Percentiles rank a stretch among this genome's conserved stretches.
phyloP scores from a whole-genome alignment of 2,888 invertebrate species.

The Ichneumoninae sp. region DNA sequence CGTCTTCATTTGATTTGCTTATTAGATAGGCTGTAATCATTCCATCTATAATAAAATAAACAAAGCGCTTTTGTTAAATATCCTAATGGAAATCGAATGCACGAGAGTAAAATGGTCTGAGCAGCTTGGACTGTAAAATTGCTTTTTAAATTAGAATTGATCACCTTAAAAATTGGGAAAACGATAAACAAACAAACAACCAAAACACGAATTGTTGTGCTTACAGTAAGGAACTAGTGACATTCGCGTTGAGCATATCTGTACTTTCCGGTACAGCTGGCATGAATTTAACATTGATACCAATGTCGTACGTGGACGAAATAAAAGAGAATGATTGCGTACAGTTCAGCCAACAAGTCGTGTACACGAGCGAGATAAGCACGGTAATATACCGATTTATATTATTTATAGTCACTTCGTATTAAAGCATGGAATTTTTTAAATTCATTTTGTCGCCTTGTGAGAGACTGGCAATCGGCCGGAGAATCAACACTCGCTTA shows the following conservation, averaged over 20 bases:
- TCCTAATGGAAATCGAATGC: neutral
- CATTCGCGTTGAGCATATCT: conserved; percentile 66
- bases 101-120: neutral
- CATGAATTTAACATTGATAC: conserved; percentile 64
- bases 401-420: conserved; percentile 18
- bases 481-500: neutral
- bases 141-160: conserved; percentile 1
- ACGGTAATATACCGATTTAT: conserved; percentile 65
- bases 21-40: neutral
- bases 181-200: neutral
- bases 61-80: neutral
- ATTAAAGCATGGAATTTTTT: conserved; percentile 9
- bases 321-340: conserved; percentile 65
- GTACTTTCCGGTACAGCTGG: conserved; percentile 60
- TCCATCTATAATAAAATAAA: neutral
- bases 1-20: neutral
- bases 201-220: conserved; percentile 42
- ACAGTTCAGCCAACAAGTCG: conserved; percentile 51
- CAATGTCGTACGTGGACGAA: conserved; percentile 59
- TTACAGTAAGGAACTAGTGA: conserved; percentile 67
- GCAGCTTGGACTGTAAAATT: neutral
- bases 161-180: conserved; percentile 15
- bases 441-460: neutral
- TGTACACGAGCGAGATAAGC: conserved; percentile 61
- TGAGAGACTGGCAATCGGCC: neutral